A percentile compares a stretch with the other conserved stretches of the same genome.
Evolutionary conservation across 2,888 invertebrate genomes (phyloP).

Genomic region (Argynnis bischoffii): DNA sequence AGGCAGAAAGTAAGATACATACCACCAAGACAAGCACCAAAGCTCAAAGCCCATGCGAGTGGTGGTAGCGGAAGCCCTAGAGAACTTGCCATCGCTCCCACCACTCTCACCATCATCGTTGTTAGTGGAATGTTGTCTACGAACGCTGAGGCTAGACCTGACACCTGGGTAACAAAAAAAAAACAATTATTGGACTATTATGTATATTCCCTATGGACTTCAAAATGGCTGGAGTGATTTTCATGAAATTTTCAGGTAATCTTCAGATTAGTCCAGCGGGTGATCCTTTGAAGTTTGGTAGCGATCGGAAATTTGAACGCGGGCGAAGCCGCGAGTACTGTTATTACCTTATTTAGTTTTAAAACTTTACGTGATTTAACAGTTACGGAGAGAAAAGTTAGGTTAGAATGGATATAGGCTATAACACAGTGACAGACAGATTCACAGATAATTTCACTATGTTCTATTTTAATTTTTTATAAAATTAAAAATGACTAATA

Average conservation of each 20-base stretch:
- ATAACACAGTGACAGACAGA: too few relatives aligned
- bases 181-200: not conserved
- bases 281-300: too few relatives aligned
- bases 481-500: not conserved
- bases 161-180: conserved; percentile 80
- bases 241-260: too few relatives aligned
- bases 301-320: too few relatives aligned
- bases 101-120: conserved; percentile 93
- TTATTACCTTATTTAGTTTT: too few relatives aligned
- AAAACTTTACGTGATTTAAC: too few relatives aligned
- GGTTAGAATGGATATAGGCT: too few relatives aligned
- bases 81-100: conserved; percentile 84
- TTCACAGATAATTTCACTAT: too few relatives aligned
- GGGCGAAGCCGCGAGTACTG: too few relatives aligned
- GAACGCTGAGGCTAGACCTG: conserved; percentile 91
- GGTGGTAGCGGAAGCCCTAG: conserved; percentile 88
- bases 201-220: not conserved
- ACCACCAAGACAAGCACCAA: conserved; percentile 94
- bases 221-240: not conserved
- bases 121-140: conserved; percentile 95
- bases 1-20: conserved; percentile 35
- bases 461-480: too few relatives aligned
- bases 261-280: too few relatives aligned
- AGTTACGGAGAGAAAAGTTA: too few relatives aligned
- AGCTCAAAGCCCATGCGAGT: conserved; percentile 90